These are phyloP conservation scores for Zaprionus ornatus DNA, from an alignment of 1,140 invertebrate species.

Conservation along the genomic window DNA sequence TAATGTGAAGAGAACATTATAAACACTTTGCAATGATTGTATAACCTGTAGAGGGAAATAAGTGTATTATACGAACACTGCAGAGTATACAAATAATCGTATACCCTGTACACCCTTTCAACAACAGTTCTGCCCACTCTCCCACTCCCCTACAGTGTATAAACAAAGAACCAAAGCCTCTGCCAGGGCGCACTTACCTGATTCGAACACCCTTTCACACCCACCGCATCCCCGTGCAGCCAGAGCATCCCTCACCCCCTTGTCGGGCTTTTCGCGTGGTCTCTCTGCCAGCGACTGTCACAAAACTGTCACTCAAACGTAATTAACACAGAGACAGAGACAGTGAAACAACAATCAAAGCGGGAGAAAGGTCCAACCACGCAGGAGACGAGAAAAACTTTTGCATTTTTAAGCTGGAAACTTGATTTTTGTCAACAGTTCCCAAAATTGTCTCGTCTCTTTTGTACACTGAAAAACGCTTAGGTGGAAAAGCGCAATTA, in stretches of 20 bases:
- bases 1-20: not conserved
- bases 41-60: too few species aligned
- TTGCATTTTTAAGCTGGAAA: constrained; percentile 67
- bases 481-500: constrained; percentile 57
- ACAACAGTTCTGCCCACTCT: not conserved
- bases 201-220: constrained; percentile 73
- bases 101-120: too few species aligned
- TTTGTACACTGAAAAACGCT: constrained; percentile 46
- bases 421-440: constrained; percentile 50
- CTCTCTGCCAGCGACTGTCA: constrained; percentile 62
- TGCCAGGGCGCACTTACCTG: constrained; percentile 62
- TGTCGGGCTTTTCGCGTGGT: not conserved
- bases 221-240: constrained; percentile 31
- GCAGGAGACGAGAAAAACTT: constrained; percentile 44
- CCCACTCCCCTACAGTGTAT: not conserved
- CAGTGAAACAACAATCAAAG: constrained; percentile 9
- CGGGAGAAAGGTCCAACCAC: constrained; percentile 41
- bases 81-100: too few species aligned
- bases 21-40: too few species aligned
- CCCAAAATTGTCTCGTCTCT: constrained; percentile 13
- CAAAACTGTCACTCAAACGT: constrained; percentile 82
- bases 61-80: not conserved
- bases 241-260: not conserved
- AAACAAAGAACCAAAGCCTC: constrained; percentile 28
- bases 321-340: constrained; percentile 66